These are phyloP conservation scores for Meloidogyne chitwoodi DNA, from an alignment of 1,140 invertebrate species.

Conservation along the genomic window DNA sequence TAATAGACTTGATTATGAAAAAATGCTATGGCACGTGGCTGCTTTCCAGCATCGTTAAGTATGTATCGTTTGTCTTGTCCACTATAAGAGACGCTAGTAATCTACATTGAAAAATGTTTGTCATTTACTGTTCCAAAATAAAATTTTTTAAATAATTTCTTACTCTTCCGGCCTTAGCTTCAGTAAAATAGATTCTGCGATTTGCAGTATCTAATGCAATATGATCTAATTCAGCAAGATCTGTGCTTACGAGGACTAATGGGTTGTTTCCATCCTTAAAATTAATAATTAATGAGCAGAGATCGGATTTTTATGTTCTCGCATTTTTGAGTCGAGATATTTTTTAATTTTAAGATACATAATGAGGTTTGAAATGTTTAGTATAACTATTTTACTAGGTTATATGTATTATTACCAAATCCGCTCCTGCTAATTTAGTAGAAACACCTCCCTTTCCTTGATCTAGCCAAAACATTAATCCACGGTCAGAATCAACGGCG, in stretches of 20 bases:
- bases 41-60: constrained; percentile 65
- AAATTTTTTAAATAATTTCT: constrained; percentile 25
- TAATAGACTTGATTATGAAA: constrained; percentile 79
- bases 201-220: constrained; percentile 79
- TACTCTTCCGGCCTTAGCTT: constrained; percentile 71
- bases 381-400: too few relatives aligned
- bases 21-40: constrained; percentile 78
- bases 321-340: too few relatives aligned
- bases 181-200: constrained; percentile 80
- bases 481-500: constrained; percentile 81
- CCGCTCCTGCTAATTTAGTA: constrained; percentile 81
- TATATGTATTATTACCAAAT: too few relatives aligned
- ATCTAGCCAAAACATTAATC: constrained; percentile 89
- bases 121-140: too few relatives aligned
- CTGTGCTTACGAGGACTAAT: constrained; percentile 56
- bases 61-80: constrained; percentile 72
- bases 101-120: constrained; percentile 58
- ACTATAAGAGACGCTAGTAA: constrained; percentile 72
- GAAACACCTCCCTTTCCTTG: constrained; percentile 81
- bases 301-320: too few relatives aligned
- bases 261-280: constrained; percentile 77
- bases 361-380: too few relatives aligned
- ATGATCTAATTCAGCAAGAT: constrained; percentile 68
- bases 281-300: too few relatives aligned
- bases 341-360: too few relatives aligned